phyloP scores from a whole-genome alignment of 2,113 vertebrate genomes.

The Scopus umbretta region DNA sequence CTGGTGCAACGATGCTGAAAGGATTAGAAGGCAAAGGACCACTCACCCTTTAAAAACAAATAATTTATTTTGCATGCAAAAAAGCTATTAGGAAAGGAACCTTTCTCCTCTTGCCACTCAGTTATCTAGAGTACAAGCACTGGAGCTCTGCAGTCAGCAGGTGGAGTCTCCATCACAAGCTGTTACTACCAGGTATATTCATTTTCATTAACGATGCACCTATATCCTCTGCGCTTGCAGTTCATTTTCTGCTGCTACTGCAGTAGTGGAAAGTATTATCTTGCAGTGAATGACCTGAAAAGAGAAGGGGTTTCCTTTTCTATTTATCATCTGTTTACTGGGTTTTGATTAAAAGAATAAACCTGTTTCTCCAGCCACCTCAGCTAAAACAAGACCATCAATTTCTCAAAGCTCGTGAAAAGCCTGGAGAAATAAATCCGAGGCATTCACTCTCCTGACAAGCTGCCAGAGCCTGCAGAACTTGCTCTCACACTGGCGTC shows the following conservation, averaged over 20 bases:
- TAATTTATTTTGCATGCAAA: background rate
- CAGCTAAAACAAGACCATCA: slow-evolving; percentile 37
- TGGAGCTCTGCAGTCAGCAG: background rate
- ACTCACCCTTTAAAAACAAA: background rate
- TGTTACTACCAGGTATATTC: background rate
- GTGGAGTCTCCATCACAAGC: background rate
- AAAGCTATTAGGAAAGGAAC: background rate
- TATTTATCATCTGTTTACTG: background rate
- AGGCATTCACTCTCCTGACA: slow-evolving; percentile 48
- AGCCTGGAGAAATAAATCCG: slow-evolving; percentile 30
- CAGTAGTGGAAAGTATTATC: background rate
- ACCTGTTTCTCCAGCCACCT: background rate
- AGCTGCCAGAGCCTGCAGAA: slow-evolving; percentile 47
- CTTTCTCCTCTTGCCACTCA: background rate
- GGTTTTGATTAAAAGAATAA: background rate
- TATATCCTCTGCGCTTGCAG: background rate
- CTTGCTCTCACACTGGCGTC: background rate
- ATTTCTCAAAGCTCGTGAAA: slow-evolving; percentile 31
- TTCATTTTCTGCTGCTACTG: background rate
- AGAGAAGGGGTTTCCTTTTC: background rate
- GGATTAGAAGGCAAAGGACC: background rate
- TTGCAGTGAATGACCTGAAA: background rate
- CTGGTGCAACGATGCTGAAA: background rate
- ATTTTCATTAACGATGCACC: background rate
- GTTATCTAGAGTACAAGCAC: background rate